Evolutionary conservation across 2,113 vertebrate species (phyloP).

Genomic region (Oreochromis niloticus): DNA sequence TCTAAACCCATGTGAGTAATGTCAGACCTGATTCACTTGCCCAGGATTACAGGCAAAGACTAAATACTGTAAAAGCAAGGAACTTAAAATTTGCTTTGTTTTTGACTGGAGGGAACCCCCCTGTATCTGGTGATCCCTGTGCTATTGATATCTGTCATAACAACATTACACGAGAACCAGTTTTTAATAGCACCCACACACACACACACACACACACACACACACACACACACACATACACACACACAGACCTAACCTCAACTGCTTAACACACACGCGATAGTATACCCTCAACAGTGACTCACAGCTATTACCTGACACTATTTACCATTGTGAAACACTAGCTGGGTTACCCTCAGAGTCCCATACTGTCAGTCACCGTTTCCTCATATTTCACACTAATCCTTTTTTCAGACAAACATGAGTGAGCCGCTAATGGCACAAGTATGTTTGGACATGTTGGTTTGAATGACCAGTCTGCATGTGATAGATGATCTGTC

Average conservation of each 20-base stretch:
- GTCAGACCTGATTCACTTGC: slow-evolving; percentile 20
- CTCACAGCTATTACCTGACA: slow-evolving; percentile 60
- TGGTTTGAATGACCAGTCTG: not conserved
- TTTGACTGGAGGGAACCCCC: slow-evolving; percentile 49
- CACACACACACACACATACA: not conserved
- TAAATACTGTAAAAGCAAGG: slow-evolving; percentile 10
- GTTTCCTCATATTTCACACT: slow-evolving; percentile 59
- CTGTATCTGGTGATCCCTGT: slow-evolving; percentile 43
- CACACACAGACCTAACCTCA: slow-evolving; percentile 24
- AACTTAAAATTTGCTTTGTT: slow-evolving; percentile 12
- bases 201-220: not conserved
- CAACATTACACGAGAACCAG: slow-evolving; percentile 54
- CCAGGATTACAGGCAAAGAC: not conserved
- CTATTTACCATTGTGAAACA: slow-evolving; percentile 61
- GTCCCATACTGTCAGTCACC: slow-evolving; percentile 27
- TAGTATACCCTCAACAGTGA: slow-evolving; percentile 53
- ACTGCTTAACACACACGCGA: slow-evolving; percentile 54
- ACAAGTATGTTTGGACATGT: slow-evolving; percentile 35
- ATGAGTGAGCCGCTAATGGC: slow-evolving; percentile 12
- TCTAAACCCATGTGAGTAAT: slow-evolving; percentile 24
- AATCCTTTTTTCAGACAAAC: slow-evolving; percentile 63
- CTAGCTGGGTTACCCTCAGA: slow-evolving; percentile 47
- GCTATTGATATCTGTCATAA: slow-evolving; percentile 55
- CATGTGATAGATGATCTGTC: slow-evolving; percentile 17
- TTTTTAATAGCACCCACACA: slow-evolving; percentile 36